Conservation (phyloP, 2,888 invertebrate species). For the Harpalus rubripes region DNA sequence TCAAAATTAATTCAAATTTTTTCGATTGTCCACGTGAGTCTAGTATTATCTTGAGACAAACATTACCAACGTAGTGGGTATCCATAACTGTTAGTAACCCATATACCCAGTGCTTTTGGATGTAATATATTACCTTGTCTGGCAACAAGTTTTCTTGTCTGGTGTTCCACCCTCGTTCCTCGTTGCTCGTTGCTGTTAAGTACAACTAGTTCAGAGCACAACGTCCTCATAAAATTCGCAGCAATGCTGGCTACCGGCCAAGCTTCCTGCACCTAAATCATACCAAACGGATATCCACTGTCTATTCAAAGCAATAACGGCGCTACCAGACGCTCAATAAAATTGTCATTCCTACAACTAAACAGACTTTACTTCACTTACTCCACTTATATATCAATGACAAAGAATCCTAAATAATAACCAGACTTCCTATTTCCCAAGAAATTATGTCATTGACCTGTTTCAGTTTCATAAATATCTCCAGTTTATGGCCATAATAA, state of each 20-base stretch:
- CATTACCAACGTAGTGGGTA: neutral
- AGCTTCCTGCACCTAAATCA: constrained; percentile 57
- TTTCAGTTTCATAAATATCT: constrained; percentile 7
- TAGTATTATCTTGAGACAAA: too few relatives aligned
- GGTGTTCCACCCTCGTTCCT: neutral
- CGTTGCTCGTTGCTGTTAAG: neutral
- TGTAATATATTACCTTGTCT: neutral
- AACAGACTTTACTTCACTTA: constrained; percentile 46
- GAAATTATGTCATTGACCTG: constrained; percentile 46
- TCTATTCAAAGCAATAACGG: constrained; percentile 56
- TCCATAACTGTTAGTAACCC: constrained; percentile 29
- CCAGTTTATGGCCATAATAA: neutral
- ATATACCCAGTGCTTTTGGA: constrained; percentile 32
- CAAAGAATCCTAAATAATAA: constrained; percentile 47
- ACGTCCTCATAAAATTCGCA: constrained; percentile 47
- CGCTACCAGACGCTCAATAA: constrained; percentile 56
- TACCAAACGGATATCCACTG: constrained; percentile 60
- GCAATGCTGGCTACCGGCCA: constrained; percentile 52
- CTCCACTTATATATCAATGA: constrained; percentile 31
- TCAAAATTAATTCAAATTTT: too few relatives aligned
- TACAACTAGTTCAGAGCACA: constrained; percentile 30
- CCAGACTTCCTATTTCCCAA: neutral
- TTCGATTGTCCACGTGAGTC: too few relatives aligned
- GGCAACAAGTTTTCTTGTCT: constrained; percentile 34
- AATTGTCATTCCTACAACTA: constrained; percentile 52